These are phyloP conservation scores for Selene dorsalis DNA, from an alignment of 2,797 vertebrate genomes.

Conservation along the genomic window DNA sequence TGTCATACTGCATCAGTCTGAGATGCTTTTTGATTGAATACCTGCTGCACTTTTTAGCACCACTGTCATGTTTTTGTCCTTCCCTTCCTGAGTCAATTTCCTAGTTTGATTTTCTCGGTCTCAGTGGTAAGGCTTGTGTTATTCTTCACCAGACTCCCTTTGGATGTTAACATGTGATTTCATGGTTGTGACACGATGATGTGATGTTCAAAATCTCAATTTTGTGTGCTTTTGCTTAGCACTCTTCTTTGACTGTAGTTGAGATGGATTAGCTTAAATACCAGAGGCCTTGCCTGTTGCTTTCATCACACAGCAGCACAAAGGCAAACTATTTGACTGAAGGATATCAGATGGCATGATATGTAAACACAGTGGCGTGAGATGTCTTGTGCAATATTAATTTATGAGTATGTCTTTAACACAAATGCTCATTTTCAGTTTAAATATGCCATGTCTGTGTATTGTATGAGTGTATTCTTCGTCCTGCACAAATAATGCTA, in stretches of 20 bases:
- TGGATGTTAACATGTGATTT: slow-evolving; percentile 28
- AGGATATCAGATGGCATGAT: neutral
- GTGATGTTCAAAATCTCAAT: neutral
- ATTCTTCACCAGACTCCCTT: neutral
- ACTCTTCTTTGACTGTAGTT: neutral
- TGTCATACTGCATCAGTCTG: neutral
- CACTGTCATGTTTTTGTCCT: neutral
- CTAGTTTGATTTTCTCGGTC: slow-evolving; percentile 16
- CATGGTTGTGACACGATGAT: neutral
- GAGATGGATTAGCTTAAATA: slow-evolving; percentile 2
- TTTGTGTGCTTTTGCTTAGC: slow-evolving; percentile 5
- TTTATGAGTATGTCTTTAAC: neutral
- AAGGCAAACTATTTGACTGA: neutral
- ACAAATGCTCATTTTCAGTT: neutral
- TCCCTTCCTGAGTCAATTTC: neutral
- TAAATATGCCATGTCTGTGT: neutral
- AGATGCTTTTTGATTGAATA: neutral
- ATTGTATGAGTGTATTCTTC: neutral
- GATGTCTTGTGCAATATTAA: neutral
- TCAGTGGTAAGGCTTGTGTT: neutral
- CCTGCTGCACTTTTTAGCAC: neutral
- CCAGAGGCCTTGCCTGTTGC: neutral
- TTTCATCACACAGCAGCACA: slow-evolving; percentile 3
- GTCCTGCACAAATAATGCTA: neutral
- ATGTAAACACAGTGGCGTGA: neutral